Conservation (phyloP, 1,140 invertebrate species). For the Pseudomyrmex flavicornis region DNA sequence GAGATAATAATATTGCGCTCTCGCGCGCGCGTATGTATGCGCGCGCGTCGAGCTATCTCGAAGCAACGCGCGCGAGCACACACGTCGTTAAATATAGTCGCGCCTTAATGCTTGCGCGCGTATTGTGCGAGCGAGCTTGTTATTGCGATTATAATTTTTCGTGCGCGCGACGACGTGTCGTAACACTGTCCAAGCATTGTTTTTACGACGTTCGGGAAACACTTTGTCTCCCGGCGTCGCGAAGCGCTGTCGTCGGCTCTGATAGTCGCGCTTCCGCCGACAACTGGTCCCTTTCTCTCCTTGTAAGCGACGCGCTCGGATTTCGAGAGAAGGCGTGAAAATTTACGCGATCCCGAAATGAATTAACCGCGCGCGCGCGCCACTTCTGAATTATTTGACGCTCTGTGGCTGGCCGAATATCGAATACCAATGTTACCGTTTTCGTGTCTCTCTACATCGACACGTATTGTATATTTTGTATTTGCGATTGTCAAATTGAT, state of each 20-base stretch:
- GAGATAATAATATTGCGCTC: conserved; percentile 80
- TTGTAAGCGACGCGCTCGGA: not conserved
- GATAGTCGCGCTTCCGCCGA: conserved; percentile 8
- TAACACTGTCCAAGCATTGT: conserved; percentile 42
- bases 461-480: too few species aligned
- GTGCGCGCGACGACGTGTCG: not conserved
- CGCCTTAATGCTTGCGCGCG: conserved; percentile 48
- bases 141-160: conserved; percentile 64
- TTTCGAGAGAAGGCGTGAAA: conserved; percentile 14
- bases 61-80: not conserved
- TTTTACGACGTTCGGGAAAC: conserved; percentile 51
- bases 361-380: not conserved
- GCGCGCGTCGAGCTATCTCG: not conserved
- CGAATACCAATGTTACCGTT: not conserved
- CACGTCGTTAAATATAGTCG: conserved; percentile 63
- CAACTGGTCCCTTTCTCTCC: not conserved
- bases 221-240: conserved; percentile 26
- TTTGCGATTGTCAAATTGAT: not conserved
- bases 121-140: conserved; percentile 54
- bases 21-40: conserved; percentile 13
- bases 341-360: conserved; percentile 52
- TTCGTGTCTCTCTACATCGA: not conserved
- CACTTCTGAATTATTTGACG: conserved; percentile 35
- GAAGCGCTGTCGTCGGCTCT: conserved; percentile 24
- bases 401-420: not conserved